Evolutionary conservation across 2,113 vertebrate species (phyloP).

Genomic region (Genyomyrus donnyi): DNA sequence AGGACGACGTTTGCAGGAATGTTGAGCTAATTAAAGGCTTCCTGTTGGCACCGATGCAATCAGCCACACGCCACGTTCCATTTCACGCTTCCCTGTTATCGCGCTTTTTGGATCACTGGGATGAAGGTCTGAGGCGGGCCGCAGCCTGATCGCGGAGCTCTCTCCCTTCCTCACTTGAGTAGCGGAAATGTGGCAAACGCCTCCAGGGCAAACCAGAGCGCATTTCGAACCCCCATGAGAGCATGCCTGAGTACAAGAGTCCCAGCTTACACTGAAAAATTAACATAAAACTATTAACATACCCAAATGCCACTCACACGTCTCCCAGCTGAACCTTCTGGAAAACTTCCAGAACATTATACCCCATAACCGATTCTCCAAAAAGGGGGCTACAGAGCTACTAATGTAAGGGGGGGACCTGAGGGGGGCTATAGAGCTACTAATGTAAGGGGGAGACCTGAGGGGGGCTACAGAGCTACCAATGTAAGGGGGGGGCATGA

Average conservation of each 20-base stretch:
- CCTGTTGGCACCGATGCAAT: not conserved
- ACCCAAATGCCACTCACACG: not conserved
- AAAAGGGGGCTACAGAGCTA: not conserved
- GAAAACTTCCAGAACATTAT: not conserved
- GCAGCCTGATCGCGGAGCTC: not conserved
- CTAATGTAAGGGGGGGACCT: too few species aligned
- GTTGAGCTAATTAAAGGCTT: not conserved
- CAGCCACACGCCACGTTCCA: not conserved
- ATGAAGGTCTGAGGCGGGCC: not conserved
- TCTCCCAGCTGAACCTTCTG: not conserved
- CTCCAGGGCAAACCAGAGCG: not conserved
- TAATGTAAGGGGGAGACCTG: not conserved
- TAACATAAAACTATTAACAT: not conserved
- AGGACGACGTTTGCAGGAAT: slow-evolving; percentile 4
- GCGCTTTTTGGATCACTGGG: not conserved
- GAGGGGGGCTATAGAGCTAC: not conserved
- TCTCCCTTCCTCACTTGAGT: not conserved
- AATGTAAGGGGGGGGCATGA: not conserved
- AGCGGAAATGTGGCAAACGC: not conserved
- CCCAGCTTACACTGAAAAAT: not conserved
- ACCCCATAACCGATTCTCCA: not conserved
- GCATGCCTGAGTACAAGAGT: not conserved
- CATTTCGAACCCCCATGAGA: not conserved
- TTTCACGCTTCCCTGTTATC: not conserved
- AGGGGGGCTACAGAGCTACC: not conserved